Conservation (phyloP, 2,113 vertebrate genomes). For the Aramus guarauna region DNA sequence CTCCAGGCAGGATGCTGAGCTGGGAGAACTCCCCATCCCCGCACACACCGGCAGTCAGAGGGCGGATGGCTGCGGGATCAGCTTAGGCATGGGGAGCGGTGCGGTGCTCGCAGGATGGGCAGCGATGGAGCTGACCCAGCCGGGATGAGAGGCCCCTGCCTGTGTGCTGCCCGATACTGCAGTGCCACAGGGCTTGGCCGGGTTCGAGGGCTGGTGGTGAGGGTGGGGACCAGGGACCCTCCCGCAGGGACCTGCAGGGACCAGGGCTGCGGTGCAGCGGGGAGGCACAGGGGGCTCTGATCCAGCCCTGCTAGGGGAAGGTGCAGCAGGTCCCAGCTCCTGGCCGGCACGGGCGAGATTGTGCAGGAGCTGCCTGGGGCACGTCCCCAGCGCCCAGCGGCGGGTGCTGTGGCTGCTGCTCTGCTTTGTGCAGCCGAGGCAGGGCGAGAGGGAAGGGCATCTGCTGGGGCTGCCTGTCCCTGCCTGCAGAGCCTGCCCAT, state of each 20-base stretch:
- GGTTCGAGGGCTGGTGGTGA: background rate
- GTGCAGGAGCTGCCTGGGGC: background rate
- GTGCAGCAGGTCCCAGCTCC: background rate
- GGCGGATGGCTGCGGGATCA: background rate
- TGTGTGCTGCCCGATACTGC: background rate
- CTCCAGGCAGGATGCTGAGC: background rate
- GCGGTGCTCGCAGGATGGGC: background rate
- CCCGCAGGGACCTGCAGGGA: background rate
- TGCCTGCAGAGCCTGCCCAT: background rate
- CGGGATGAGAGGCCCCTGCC: background rate
- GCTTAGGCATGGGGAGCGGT: background rate
- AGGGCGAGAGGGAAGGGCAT: background rate
- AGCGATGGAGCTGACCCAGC: too few relatives aligned
- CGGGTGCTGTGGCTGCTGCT: background rate
- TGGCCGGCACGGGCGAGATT: fast-evolving
- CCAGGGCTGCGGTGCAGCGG: background rate
- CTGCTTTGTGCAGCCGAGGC: background rate
- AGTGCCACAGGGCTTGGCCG: background rate
- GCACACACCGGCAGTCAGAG: fast-evolving
- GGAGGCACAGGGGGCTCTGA: background rate
- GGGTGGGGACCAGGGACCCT: background rate
- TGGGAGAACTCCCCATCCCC: background rate
- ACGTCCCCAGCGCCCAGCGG: fast-evolving
- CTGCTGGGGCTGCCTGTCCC: background rate
- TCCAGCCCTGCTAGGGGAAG: background rate